phyloP scores from a whole-genome alignment of 2,113 vertebrate species.

The Urocynchramus pylzowi region DNA sequence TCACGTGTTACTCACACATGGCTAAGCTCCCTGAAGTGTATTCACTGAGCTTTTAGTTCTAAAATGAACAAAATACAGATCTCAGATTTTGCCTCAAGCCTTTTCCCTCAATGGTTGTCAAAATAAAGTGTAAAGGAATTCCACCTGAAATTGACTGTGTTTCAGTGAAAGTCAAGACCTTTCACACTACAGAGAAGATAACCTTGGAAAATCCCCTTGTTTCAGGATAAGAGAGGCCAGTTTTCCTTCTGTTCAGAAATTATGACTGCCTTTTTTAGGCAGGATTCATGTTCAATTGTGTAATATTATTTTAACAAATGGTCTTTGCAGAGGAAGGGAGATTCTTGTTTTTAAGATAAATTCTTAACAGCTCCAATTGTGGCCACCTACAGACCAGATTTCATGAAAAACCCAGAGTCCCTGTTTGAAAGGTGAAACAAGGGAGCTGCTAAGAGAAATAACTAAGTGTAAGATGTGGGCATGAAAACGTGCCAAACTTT shows the following conservation, averaged over 20 bases:
- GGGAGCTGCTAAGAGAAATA: not conserved
- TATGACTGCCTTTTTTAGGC: not conserved
- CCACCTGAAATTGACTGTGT: not conserved
- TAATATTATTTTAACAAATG: conserved; percentile 31
- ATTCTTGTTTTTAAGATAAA: conserved; percentile 51
- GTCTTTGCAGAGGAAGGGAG: not conserved
- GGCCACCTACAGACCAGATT: conserved; percentile 42
- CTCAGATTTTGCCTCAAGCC: conserved; percentile 12
- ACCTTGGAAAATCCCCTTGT: not conserved
- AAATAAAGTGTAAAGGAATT: not conserved
- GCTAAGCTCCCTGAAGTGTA: not conserved
- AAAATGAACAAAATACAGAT: not conserved
- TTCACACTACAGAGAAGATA: not conserved
- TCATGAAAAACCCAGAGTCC: not conserved
- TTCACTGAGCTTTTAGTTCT: not conserved
- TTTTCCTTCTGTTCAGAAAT: not conserved
- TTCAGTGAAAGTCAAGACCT: not conserved
- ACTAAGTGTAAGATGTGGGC: not conserved
- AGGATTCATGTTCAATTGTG: not conserved
- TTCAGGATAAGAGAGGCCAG: not conserved
- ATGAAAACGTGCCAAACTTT: not conserved
- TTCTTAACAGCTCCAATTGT: conserved; percentile 24
- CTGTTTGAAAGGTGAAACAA: not conserved
- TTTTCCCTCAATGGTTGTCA: not conserved
- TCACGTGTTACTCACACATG: not conserved